phyloP scores from a whole-genome alignment of 35 echinoderm and acorn worm genomes.

The Chiridota heheva region DNA sequence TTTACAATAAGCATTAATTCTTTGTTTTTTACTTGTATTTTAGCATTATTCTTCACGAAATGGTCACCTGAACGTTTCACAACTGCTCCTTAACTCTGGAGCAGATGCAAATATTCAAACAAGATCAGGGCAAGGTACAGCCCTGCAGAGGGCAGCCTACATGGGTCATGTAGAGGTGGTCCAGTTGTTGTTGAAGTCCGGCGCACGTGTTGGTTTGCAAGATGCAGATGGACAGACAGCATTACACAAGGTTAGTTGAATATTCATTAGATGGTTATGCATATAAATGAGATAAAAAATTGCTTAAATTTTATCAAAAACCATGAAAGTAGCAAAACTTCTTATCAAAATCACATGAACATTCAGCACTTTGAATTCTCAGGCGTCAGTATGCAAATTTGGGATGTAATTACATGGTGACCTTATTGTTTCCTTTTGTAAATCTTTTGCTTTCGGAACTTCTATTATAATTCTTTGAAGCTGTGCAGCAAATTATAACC shows the following conservation, averaged over 20 bases:
- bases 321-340: too few species aligned
- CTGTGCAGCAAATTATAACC: too few species aligned
- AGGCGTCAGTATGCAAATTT: too few species aligned
- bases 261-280: too few species aligned
- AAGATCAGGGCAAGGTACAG: constrained; percentile 72
- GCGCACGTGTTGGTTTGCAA: constrained; percentile 33
- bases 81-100: constrained; percentile 59
- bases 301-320: too few species aligned
- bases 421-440: too few species aligned
- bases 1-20: not conserved
- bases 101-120: constrained; percentile 79
- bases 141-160: constrained; percentile 80
- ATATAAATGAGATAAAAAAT: too few species aligned
- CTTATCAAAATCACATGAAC: too few species aligned
- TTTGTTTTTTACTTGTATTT: not conserved
- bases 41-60: constrained; percentile 91
- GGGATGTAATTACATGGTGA: too few species aligned
- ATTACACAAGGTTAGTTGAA: constrained; percentile 76
- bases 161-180: constrained; percentile 63
- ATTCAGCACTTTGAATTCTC: too few species aligned
- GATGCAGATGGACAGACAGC: constrained; percentile 75
- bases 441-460: too few species aligned
- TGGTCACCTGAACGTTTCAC: constrained; percentile 43
- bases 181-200: constrained; percentile 36
- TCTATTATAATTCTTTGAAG: too few species aligned